phyloP scores from a whole-genome alignment of 2,113 vertebrate genomes.

The Lathamus discolor region DNA sequence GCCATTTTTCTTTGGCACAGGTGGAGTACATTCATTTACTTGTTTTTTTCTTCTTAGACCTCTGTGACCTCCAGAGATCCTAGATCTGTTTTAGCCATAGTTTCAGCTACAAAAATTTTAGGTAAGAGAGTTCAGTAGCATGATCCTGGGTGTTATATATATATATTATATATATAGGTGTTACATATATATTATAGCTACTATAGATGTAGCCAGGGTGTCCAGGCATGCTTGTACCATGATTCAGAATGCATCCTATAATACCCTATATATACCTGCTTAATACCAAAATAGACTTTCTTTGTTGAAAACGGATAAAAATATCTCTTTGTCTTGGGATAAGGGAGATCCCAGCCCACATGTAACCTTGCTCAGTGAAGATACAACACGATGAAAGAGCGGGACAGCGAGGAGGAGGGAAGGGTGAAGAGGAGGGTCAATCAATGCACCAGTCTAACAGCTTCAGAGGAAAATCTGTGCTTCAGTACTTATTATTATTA shows the following conservation, averaged over 20 bases:
- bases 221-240: neutral
- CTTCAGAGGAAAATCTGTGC: neutral
- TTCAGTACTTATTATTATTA: too few relatives aligned
- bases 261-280: accelerated
- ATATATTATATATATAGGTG: neutral
- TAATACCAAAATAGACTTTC: neutral
- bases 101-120: neutral
- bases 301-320: neutral
- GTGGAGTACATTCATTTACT: neutral
- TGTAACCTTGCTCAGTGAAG: neutral
- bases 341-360: neutral
- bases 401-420: neutral
- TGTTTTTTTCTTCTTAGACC: neutral
- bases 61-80: neutral
- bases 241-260: neutral
- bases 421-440: neutral
- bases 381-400: too few relatives aligned
- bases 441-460: accelerated
- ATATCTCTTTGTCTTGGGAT: neutral
- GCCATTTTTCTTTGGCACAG: neutral
- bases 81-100: neutral
- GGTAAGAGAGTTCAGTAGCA: neutral
- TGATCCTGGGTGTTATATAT: neutral
- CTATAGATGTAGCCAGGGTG: accelerated
- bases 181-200: neutral